Base-by-base conservation (phyloP, 2,888 invertebrate genomes). In the Bombylius major region DNA sequence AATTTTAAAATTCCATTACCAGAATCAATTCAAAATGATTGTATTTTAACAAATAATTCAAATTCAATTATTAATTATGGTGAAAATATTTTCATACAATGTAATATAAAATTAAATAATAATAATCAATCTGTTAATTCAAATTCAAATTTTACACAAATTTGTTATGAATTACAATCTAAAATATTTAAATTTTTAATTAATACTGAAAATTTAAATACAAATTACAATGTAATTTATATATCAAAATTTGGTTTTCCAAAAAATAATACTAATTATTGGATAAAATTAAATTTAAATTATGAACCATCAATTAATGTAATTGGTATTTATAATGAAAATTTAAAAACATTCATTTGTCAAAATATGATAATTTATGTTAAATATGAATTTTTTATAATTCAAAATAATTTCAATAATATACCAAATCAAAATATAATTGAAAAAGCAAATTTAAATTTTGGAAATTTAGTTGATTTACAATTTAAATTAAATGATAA, bases 161-260 rank as follows among this genome's bases (percentile, higher is more conserved):
- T 67, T 42, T 74, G 74, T 50, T 56, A 62, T n/a, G 52, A 61
- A 0, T 50, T 72, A 14, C 73, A 73, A 56, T 7, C 51, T 1
- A 53, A 57, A 5, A 67, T 67, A 7, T 63, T 61, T 13, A 4
- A 57, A 23, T 52, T 58, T 50, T 50, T 65, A 5, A 61, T 67
- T 0, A 50, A 56, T n/a, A 57, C 60, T 33, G 23, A 59, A 32
- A 52, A 60, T 50, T n/a, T 61, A 4, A 8, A 23, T 23, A 2
- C 14, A 1, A 33, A 53, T 0, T 49, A 54, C 44, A 47, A 46
- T 5, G 58, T 61, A n/a, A 50, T 55, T 9, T 60, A 57, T 45
- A 54, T 72, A 33, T 73, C 74, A 0, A 64, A 66, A 47, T 57
- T 69, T 52, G 74, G 74, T 5, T 65, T 65, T 58, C 74, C 74